A percentile compares a stretch with the other conserved stretches of the same genome.
Evolutionary conservation across 2,113 vertebrate species (phyloP).

Genomic region (Potamarius usumacintae): DNA sequence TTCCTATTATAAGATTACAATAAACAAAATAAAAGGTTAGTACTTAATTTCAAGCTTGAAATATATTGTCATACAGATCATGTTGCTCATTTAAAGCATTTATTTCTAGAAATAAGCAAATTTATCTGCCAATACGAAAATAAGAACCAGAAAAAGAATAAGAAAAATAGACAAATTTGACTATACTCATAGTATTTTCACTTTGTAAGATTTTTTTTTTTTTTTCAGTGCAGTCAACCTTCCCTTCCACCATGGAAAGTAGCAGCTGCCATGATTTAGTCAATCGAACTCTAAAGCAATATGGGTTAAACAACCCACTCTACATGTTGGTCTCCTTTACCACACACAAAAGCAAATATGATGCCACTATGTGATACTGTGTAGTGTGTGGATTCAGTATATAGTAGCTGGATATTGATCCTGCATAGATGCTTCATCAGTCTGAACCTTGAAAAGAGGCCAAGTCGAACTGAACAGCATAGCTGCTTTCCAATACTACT

Average conservation of each 20-base stretch:
- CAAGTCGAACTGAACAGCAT: neutral
- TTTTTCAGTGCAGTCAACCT: neutral
- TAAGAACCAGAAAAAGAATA: neutral
- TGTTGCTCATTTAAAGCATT: neutral
- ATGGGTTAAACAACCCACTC: slow-evolving; percentile 29
- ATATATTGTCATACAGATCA: too few species aligned
- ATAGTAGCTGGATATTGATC: neutral
- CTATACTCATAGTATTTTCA: neutral
- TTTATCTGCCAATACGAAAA: neutral
- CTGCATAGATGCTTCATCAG: neutral
- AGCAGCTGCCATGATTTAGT: slow-evolving; percentile 37
- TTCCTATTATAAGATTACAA: too few species aligned
- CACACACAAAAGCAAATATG: slow-evolving; percentile 6
- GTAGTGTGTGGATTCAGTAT: neutral
- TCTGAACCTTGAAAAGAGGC: neutral
- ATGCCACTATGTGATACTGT: neutral
- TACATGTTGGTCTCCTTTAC: neutral
- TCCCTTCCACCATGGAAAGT: neutral
- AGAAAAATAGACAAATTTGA: neutral
- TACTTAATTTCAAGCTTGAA: too few species aligned
- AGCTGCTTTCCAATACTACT: neutral
- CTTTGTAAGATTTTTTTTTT: neutral
- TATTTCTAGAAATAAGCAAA: neutral
- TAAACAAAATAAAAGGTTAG: too few species aligned
- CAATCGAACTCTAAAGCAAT: slow-evolving; percentile 35